Base-by-base conservation (phyloP, 2,888 invertebrate genomes). In the Coecobrya sp. region DNA sequence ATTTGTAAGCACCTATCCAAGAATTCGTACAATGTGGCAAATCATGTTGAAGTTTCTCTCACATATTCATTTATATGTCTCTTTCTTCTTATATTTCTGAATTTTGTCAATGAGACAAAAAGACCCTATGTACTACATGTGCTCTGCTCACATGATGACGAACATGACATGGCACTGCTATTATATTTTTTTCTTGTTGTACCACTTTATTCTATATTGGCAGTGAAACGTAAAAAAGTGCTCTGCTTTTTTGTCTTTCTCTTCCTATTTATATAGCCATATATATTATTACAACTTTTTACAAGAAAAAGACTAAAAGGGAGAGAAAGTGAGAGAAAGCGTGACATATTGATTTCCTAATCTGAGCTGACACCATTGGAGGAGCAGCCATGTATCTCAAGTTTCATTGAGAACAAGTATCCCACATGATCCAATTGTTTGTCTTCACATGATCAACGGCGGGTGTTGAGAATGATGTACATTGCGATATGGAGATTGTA, bases 311-410 rank as follows among this genome's bases (percentile, higher is more conserved):
- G 27, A n/a, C 36, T 36, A 81, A 30, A 81, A 10, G 25, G 62
- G 55, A 70, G 25, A 82, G 30, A 70, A 62, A 82, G 30, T 55
- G 82, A 25, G 73, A 19, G 86, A 62, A 70, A 87, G 36, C 87
- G 86, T 91, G 86, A 86, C 86, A 81, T 91, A 91, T 91, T 91
- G 91, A 91, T 86, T 91, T 91, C 91, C 86, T 91, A 91, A 86
- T 86, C 86, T 65, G 81, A 36, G 79, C 55, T 65, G 65, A 86
- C 86, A 82, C 91, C 55, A 86, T 49, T 82, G 81, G 81, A 89
- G 19, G 36, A 89, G 49, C 76, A 30, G 19, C 65, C 81, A 82
- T 89, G 49, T 89, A 65, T 89, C 89, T 81, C 89, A 79, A 59
- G 81, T 81, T 81, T 81, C 79, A 79, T 55, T 62, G 59, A 59